Evolutionary conservation across 2,888 invertebrate genomes (phyloP).

Genomic region (Rotaria magnacalcarata): DNA sequence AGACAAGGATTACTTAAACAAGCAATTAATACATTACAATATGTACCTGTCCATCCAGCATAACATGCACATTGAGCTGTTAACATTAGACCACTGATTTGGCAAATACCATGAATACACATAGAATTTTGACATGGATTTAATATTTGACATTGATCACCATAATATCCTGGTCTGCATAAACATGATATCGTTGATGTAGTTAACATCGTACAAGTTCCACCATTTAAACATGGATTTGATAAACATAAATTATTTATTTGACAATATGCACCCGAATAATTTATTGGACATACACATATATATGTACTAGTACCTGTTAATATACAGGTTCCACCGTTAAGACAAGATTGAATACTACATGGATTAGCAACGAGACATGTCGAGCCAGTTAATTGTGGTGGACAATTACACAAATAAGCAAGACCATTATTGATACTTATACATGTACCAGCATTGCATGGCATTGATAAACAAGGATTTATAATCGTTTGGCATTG

Average conservation of each 20-base stretch:
- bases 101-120: conserved; percentile 34
- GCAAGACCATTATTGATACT: conserved; percentile 39
- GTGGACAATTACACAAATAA: conserved; percentile 41
- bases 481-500: conserved; percentile 56
- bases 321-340: conserved; percentile 51
- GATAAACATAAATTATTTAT: conserved; percentile 36
- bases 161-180: conserved; percentile 36
- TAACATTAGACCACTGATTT: not conserved
- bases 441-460: conserved; percentile 41
- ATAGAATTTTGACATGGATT: conserved; percentile 37
- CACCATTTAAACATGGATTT: conserved; percentile 39
- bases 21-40: conserved; percentile 41
- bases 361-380: conserved; percentile 48
- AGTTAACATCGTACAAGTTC: conserved; percentile 34
- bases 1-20: conserved; percentile 44
- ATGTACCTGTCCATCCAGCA: conserved; percentile 40
- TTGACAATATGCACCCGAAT: conserved; percentile 41
- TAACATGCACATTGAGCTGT: conserved; percentile 40
- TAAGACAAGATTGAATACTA: conserved; percentile 51
- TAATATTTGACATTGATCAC: conserved; percentile 41
- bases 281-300: conserved; percentile 39
- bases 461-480: conserved; percentile 41
- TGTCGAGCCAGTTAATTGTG: conserved; percentile 38
- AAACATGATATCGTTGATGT: conserved; percentile 20
- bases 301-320: conserved; percentile 16